Conservation (phyloP, 2,797 vertebrate genomes). For the Semaprochilodus insignis region DNA sequence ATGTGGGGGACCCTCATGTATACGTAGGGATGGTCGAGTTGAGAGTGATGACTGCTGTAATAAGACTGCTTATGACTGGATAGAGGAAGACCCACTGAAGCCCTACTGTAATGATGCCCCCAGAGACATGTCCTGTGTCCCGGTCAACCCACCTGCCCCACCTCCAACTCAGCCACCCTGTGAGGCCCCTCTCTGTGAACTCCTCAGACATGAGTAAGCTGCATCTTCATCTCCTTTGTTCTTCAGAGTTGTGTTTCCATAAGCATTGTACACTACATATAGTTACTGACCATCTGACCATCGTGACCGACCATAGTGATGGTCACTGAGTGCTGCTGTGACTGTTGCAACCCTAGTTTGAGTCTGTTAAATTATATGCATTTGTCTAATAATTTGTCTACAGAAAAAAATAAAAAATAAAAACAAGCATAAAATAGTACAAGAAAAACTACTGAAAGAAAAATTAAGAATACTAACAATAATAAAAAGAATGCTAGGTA, state of each 20-base stretch:
- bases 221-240: constrained; percentile 44
- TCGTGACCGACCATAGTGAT: too few relatives aligned
- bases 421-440: too few relatives aligned
- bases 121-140: constrained; percentile 54
- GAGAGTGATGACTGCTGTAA: constrained; percentile 74
- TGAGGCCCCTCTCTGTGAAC: constrained; percentile 60
- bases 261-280: neutral
- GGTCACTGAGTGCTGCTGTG: too few relatives aligned
- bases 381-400: too few relatives aligned
- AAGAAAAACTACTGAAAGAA: too few relatives aligned
- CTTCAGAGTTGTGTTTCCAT: neutral
- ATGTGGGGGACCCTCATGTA: constrained; percentile 72
- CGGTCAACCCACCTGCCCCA: fast-evolving
- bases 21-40: constrained; percentile 68
- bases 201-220: constrained; percentile 70
- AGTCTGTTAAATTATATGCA: too few relatives aligned
- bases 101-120: constrained; percentile 64
- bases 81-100: constrained; percentile 66
- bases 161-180: constrained; percentile 21
- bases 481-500: too few relatives aligned
- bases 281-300: too few relatives aligned
- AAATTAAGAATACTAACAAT: too few relatives aligned
- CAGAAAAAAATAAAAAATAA: too few relatives aligned
- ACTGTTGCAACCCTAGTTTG: too few relatives aligned
- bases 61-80: constrained; percentile 74